Evolutionary conservation across 2,113 vertebrate genomes (phyloP).

Genomic region (Oreocharis arfaki): DNA sequence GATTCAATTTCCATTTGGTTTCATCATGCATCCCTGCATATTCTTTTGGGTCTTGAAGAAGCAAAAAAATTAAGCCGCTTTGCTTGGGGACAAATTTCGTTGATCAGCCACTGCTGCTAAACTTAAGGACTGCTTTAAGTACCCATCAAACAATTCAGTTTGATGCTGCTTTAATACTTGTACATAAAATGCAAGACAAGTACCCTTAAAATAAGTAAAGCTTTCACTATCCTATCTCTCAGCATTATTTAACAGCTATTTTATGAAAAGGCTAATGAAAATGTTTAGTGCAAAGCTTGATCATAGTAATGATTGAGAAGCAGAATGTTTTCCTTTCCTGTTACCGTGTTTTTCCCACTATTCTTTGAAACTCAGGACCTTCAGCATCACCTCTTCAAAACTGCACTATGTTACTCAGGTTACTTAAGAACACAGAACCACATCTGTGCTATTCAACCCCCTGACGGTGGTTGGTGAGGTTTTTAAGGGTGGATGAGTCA

Average conservation of each 20-base stretch:
- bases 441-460: constrained; percentile 2
- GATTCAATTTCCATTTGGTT: background rate
- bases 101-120: background rate
- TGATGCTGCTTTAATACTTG: background rate
- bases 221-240: background rate
- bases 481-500: constrained; percentile 36
- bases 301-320: background rate
- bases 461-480: background rate
- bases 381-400: background rate
- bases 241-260: background rate
- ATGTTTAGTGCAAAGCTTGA: background rate
- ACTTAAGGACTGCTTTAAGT: background rate
- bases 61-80: background rate
- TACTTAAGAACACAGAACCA: constrained; percentile 24
- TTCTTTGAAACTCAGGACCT: background rate
- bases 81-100: background rate
- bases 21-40: background rate
- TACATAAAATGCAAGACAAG: background rate
- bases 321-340: background rate
- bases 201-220: background rate
- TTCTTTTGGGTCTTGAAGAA: background rate
- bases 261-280: background rate
- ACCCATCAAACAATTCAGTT: background rate
- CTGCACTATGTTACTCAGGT: background rate
- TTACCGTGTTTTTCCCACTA: background rate